These are phyloP conservation scores for Trichomalopsis sarcophagae DNA, from an alignment of 1,140 invertebrate genomes.

Conservation along the genomic window DNA sequence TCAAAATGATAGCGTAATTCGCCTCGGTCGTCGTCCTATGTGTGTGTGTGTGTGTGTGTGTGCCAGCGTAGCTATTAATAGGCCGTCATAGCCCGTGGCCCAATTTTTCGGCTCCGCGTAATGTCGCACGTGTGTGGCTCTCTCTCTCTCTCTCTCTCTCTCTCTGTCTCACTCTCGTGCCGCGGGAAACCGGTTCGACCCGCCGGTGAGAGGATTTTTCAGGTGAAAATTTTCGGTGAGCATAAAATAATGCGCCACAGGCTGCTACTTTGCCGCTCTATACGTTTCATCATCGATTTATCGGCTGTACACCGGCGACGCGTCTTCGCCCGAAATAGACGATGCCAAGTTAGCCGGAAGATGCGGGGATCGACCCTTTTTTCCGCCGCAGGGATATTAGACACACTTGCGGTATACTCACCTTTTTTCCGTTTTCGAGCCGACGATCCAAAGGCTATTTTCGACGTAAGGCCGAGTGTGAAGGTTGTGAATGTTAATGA, in stretches of 20 bases:
- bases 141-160: too few species aligned
- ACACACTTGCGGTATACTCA: too few species aligned
- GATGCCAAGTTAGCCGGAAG: background rate
- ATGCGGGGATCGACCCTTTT: background rate
- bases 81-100: background rate
- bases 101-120: background rate
- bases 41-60: background rate
- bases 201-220: background rate
- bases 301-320: background rate
- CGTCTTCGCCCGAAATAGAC: background rate
- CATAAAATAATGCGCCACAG: background rate
- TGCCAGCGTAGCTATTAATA: background rate
- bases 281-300: background rate
- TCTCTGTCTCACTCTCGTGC: background rate
- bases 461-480: background rate
- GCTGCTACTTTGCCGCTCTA: background rate
- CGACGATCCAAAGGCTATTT: background rate
- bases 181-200: background rate
- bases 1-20: background rate
- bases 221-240: background rate
- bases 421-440: too few species aligned
- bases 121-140: background rate
- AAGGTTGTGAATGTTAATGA: too few species aligned
- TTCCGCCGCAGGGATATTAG: background rate
- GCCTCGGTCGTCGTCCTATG: too few species aligned